Conservation (phyloP, 2,888 invertebrate genomes). For the Dryococelus australis region DNA sequence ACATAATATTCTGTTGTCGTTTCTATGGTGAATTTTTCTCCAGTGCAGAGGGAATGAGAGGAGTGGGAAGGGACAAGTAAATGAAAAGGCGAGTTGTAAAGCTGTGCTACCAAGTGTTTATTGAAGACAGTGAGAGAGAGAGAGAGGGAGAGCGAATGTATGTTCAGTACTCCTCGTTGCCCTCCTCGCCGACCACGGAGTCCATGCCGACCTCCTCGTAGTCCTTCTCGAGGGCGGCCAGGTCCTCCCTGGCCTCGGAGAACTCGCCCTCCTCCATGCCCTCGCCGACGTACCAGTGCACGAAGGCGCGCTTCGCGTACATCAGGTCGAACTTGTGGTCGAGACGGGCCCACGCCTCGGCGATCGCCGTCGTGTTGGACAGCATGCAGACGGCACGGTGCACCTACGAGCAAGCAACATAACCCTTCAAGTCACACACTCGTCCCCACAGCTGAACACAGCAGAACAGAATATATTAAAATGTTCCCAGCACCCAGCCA, state of each 20-base stretch:
- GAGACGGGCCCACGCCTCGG: conserved; percentile 95
- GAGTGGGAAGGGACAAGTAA: no score
- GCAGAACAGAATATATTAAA: no score
- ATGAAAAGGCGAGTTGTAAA: no score
- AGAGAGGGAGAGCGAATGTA: not conserved
- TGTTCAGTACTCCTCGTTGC: conserved; percentile 56
- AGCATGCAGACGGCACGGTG: conserved; percentile 98
- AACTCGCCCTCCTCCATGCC: conserved; percentile 89
- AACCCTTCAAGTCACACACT: conserved; percentile 54
- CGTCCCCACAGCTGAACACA: no score
- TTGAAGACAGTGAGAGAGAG: no score
- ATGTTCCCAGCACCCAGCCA: no score
- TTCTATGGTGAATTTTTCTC: no score
- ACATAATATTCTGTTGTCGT: no score
- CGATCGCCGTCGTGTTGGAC: conserved; percentile 60
- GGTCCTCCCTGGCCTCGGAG: conserved; percentile 80
- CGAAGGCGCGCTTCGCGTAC: conserved; percentile 79
- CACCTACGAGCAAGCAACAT: conserved; percentile 67
- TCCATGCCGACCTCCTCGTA: no score
- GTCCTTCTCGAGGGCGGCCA: conserved; percentile 61
- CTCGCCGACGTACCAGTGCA: conserved; percentile 92
- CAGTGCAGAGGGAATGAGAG: no score
- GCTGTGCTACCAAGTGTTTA: no score
- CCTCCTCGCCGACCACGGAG: conserved; percentile 63
- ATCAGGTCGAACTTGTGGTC: conserved; percentile 81